phyloP scores from a whole-genome alignment of 2,113 vertebrate genomes.

The Passer domesticus region DNA sequence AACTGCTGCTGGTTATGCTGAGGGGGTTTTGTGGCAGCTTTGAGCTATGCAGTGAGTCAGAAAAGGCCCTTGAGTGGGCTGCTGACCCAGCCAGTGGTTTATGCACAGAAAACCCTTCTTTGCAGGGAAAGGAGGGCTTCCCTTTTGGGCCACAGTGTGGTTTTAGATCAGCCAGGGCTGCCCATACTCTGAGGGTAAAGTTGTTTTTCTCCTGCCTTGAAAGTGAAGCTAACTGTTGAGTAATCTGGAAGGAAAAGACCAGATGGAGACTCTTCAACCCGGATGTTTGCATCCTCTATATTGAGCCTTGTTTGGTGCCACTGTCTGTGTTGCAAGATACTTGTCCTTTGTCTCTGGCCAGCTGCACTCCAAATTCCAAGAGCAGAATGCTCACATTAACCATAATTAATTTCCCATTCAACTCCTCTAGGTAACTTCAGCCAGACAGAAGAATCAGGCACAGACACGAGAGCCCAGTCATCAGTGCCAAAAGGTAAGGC shows the following conservation, averaged over 20 bases:
- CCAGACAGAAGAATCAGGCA: background rate
- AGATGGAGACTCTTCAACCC: background rate
- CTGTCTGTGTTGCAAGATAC: background rate
- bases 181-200: background rate
- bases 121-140: background rate
- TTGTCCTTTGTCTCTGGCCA: background rate
- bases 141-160: background rate
- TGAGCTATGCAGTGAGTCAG: background rate
- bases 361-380: background rate
- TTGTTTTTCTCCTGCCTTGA: background rate
- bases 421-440: background rate
- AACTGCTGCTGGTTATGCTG: background rate
- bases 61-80: background rate
- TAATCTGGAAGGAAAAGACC: background rate
- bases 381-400: background rate
- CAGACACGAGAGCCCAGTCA: rapidly evolving
- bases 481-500: background rate
- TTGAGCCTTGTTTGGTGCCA: background rate
- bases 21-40: background rate
- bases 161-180: background rate
- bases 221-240: background rate
- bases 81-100: background rate
- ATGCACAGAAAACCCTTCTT: background rate
- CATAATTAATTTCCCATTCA: background rate
- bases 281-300: background rate